Evolutionary conservation across 2,113 vertebrate genomes (phyloP), one percentile per base, ranked within the genome.

Genomic region (Stegastes partitus): DNA sequence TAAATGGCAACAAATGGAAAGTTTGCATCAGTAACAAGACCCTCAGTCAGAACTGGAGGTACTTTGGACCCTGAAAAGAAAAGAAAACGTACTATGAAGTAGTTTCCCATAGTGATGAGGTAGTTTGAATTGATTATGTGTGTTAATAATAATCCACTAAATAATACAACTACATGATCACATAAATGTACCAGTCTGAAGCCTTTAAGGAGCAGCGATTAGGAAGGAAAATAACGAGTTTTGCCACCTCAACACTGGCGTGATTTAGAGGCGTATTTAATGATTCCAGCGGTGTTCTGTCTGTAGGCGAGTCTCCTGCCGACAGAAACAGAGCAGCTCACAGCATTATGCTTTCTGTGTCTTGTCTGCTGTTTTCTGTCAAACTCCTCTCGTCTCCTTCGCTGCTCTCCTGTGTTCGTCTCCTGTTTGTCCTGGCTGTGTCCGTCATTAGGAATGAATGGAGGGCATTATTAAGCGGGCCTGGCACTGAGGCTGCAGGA

Each of bases 361-460:
- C 44, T 54, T 8, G 68, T 66, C 61, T 69, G 49, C 76, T 64
- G 57, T 65, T 68, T 65, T 58, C 25, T 79, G 69, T 83, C 76
- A 64, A 39, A 56, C 77, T 80, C 59, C 37, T 55, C 64, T 47
- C 21, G 10, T 68, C 75, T 88, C 42, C 22, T 22, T 67, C 50
- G 37, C 16, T 54, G 55, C 39, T 42, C 53, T 51, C 77, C 66
- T 49, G 68, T 74, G 56, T 61, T 74, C 66, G 49, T 68, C 72
- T 31, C 66, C 84, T 68, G 69, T 81, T 69, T 77, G 76, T 79
- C 69, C 81, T 61, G 69, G 68, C 79, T 51, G 58, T 70, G 80
- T 69, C 74, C 21, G 51, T 87, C 89, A 90, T 87, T 81, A 81
- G 62, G 71, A 71, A 88, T 91, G 89, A 93, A 93, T 89, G 84